Base-by-base conservation (phyloP, 2,888 invertebrate species). In the Morinoia aosen region DNA sequence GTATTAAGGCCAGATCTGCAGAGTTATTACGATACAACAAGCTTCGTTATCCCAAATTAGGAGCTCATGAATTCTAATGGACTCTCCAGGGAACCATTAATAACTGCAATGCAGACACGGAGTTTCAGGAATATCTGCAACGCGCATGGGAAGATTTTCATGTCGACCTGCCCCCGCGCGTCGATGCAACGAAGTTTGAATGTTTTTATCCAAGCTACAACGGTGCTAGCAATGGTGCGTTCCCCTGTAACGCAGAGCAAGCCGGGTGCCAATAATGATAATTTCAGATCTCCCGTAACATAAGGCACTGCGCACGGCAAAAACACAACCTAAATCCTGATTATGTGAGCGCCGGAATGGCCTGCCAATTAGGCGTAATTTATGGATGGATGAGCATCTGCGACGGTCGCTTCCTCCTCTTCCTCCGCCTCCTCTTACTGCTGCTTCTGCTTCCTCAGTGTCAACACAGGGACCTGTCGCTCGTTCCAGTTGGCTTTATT, bases 291-390 rank as follows among this genome's bases (percentile, higher is more conserved):
- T 33, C 76, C 0, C 33, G 76, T 76, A 33, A 76, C 76, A 8
- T 76, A 76, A 76, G 19, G 33, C 76, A 25, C 76, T 16, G 7
- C 33, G 76, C 10, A 33, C 2, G 61, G 76, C 25, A 76, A 33
- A 76, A 76, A 25, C 76, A 76, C 76, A 76, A 25, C 76, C 76
- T 76, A 76, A 25, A 76, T 76, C 33, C 33, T 76, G 76, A 76
- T 76, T 76, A 76, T 76, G 25, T 76, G 25, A 76, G 76, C 25
- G 7, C 16, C 76, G 76, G 8, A 76, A 76, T 76, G 76, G 76
- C 76, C 76, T 76, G 76, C 76, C 76, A 76, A 76, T 76, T 76
- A 76, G 76, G 33, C 76, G 76, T 76, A 76, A 76, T 76, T 76
- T 76, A 76, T 76, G 76, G 76, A 76, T 76, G 76, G 76, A 76